Conservation (phyloP, 2,113 vertebrate genomes). For the Carlito syrichta region DNA sequence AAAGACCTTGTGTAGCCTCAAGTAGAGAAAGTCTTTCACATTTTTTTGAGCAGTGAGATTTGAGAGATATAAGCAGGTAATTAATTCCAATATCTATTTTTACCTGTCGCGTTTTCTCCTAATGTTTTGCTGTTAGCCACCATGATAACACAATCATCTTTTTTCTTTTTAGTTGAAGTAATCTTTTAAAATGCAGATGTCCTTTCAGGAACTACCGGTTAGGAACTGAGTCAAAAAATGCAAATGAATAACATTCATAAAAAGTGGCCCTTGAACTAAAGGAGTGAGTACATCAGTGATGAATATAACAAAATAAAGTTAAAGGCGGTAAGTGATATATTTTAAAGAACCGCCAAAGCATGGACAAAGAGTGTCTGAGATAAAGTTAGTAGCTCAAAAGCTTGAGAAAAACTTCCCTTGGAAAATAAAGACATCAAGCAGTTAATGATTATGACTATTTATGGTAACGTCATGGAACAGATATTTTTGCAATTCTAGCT, state of each 20-base stretch:
- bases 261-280: not conserved
- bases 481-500: not conserved
- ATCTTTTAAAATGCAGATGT: not conserved
- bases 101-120: not conserved
- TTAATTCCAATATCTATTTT: not conserved
- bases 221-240: not conserved
- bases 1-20: not conserved
- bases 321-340: not conserved
- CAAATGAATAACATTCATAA: not conserved
- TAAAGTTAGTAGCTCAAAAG: not conserved
- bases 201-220: not conserved
- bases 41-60: not conserved
- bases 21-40: not conserved
- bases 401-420: not conserved
- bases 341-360: not conserved
- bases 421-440: not conserved
- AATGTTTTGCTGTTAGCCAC: not conserved
- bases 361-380: not conserved
- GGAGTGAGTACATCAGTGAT: not conserved
- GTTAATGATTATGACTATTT: not conserved
- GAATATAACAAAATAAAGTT: not conserved
- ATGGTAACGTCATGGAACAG: not conserved
- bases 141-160: not conserved
- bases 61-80: fast-evolving
- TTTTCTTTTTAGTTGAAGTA: not conserved